These are phyloP conservation scores for Amphiprion clarkii DNA, from an alignment of 2,797 vertebrate species.

Conservation along the genomic window DNA sequence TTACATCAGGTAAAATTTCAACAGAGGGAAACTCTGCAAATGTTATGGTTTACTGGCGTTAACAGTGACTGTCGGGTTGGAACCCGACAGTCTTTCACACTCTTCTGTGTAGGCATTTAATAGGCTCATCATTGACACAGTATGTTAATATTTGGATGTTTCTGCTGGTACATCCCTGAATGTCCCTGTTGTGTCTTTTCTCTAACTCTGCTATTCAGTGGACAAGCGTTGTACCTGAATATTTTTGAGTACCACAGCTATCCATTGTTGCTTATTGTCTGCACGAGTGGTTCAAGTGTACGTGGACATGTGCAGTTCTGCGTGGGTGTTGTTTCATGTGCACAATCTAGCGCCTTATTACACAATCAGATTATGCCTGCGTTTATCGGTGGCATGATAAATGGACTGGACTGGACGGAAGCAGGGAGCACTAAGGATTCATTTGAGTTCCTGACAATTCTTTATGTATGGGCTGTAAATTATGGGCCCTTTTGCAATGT, in stretches of 20 bases:
- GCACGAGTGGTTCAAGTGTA: conserved; percentile 1
- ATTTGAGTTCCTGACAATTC: conserved; percentile 77
- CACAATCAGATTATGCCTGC: conserved; percentile 71
- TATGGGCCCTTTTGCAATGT: conserved; percentile 66
- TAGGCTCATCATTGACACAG: background rate
- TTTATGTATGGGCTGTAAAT: conserved; percentile 77
- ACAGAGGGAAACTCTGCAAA: too few species aligned
- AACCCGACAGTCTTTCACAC: too few species aligned
- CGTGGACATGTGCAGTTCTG: background rate
- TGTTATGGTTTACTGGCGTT: too few species aligned
- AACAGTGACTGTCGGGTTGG: too few species aligned
- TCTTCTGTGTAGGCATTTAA: background rate
- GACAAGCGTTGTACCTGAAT: conserved; percentile 25
- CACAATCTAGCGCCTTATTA: conserved; percentile 71
- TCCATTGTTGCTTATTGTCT: conserved; percentile 23
- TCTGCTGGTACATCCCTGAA: conserved; percentile 26
- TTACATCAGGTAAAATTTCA: too few species aligned
- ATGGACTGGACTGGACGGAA: conserved; percentile 67
- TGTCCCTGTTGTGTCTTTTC: conserved; percentile 16
- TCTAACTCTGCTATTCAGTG: conserved; percentile 2
- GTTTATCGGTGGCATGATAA: conserved; percentile 79
- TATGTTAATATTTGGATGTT: conserved; percentile 3
- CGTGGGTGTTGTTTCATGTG: conserved; percentile 30
- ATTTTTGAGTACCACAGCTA: background rate
- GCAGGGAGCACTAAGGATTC: conserved; percentile 76